Conservation (phyloP, 2,797 vertebrate species). For the Aeoliscus strigatus region DNA sequence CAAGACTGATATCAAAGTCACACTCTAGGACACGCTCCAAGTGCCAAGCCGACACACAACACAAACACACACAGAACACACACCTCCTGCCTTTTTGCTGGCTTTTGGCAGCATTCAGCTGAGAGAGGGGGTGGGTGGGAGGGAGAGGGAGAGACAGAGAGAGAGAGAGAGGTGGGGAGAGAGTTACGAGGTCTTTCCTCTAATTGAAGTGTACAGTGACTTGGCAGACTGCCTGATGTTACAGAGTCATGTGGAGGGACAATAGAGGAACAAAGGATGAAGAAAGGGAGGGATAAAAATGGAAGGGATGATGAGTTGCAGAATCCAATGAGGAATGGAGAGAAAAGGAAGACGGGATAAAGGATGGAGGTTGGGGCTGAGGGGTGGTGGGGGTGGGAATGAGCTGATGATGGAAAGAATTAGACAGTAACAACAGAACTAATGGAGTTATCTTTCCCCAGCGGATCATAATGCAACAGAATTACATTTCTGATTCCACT, state of each 20-base stretch:
- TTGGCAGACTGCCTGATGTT: conserved; percentile 63
- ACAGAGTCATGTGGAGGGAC: conserved; percentile 48
- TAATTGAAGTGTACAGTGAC: conserved; percentile 62
- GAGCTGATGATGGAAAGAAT: conserved; percentile 38
- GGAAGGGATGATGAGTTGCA: conserved; percentile 12
- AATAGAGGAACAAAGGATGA: conserved; percentile 33
- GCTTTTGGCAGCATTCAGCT: too few relatives aligned
- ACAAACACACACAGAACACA: conserved; percentile 2
- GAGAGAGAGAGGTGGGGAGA: too few relatives aligned
- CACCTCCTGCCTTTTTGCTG: conserved; percentile 7
- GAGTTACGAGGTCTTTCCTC: conserved; percentile 28
- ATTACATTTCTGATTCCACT: conserved; percentile 36
- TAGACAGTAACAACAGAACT: conserved; percentile 33
- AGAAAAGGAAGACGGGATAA: conserved; percentile 8
- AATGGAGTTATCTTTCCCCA: conserved; percentile 34
- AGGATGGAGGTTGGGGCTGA: too few relatives aligned
- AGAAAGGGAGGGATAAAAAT: conserved; percentile 5
- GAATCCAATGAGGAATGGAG: conserved; percentile 18
- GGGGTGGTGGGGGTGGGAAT: conserved; percentile 22
- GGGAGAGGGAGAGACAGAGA: too few relatives aligned
- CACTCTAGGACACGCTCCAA: conserved; percentile 52
- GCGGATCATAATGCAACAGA: conserved; percentile 35
- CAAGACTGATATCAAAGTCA: conserved; percentile 68
- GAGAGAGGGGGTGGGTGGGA: too few relatives aligned
- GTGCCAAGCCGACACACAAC: conserved; percentile 20